A percentile compares a stretch with the other conserved stretches of the same genome.
Evolutionary conservation across 2,797 vertebrate species (phyloP).

Genomic region (Pipistrellus pipistrellus): DNA sequence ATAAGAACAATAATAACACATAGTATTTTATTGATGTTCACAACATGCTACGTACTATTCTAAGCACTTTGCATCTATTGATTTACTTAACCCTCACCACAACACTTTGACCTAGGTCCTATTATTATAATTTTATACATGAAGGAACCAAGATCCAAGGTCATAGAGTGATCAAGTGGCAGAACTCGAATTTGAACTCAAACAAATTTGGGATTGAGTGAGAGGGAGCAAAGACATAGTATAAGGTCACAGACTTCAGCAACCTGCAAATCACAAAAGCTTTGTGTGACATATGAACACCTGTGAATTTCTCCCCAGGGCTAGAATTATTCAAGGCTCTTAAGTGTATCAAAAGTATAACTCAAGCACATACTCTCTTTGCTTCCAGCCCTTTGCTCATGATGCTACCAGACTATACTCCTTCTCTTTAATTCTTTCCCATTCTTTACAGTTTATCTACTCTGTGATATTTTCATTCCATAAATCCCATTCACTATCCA

Average conservation of each 20-base stretch:
- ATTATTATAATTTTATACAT: neutral
- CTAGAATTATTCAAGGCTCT: neutral
- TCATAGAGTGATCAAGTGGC: neutral
- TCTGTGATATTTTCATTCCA: neutral
- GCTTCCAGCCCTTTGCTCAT: neutral
- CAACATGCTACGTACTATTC: neutral
- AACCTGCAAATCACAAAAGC: neutral
- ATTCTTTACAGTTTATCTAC: neutral
- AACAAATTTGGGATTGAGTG: neutral
- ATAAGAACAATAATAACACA: neutral
- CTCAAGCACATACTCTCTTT: neutral
- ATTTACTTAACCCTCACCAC: neutral
- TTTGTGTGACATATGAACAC: neutral
- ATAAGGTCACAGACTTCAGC: neutral
- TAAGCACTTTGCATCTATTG: conserved; percentile 17
- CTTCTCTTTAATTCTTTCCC: neutral
- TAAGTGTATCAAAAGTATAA: neutral
- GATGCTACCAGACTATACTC: neutral
- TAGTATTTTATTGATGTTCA: conserved; percentile 5
- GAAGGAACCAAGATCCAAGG: neutral
- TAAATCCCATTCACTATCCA: neutral
- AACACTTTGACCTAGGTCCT: neutral
- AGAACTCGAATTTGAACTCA: conserved; percentile 35
- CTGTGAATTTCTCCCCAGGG: neutral
- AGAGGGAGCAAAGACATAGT: neutral